Conservation (phyloP, 2,888 invertebrate species). For the Tortricodes alternella region DNA sequence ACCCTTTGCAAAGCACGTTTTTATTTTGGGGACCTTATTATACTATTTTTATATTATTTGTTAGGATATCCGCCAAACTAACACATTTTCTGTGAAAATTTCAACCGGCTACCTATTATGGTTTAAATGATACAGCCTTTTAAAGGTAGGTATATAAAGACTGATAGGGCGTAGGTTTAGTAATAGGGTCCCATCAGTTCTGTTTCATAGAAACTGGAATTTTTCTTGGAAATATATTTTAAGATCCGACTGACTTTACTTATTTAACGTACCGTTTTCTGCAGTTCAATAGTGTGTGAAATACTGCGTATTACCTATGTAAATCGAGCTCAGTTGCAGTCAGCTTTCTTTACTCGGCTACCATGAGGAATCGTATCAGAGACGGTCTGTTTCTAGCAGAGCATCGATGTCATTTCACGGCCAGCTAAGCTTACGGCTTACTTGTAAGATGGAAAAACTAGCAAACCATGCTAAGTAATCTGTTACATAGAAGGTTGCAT, state of each 20-base stretch:
- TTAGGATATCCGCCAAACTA: no score
- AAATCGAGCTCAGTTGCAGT: conserved; percentile 4
- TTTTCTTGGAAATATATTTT: background rate
- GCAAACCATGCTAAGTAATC: conserved; percentile 16
- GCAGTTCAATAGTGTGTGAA: conserved; percentile 14
- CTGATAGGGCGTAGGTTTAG: no score
- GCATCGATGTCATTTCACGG: conserved; percentile 21
- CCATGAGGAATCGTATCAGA: conserved; percentile 14
- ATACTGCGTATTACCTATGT: conserved; percentile 22
- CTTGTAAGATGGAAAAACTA: conserved; percentile 5
- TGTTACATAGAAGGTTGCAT: conserved; percentile 23
- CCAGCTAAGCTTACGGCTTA: conserved; percentile 13
- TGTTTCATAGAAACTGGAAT: no score
- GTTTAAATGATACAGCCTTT: no score
- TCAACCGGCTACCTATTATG: no score
- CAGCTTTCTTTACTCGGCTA: conserved; percentile 23
- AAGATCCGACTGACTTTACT: background rate
- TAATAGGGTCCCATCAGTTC: no score
- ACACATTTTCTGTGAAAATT: no score
- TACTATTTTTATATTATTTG: no score
- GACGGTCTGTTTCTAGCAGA: conserved; percentile 22
- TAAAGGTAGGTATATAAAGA: no score
- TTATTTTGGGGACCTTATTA: no score
- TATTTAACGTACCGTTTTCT: background rate
- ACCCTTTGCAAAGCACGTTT: no score